Evolutionary conservation across 2,797 vertebrate species (phyloP).

Genomic region (Florisuga fusca): DNA sequence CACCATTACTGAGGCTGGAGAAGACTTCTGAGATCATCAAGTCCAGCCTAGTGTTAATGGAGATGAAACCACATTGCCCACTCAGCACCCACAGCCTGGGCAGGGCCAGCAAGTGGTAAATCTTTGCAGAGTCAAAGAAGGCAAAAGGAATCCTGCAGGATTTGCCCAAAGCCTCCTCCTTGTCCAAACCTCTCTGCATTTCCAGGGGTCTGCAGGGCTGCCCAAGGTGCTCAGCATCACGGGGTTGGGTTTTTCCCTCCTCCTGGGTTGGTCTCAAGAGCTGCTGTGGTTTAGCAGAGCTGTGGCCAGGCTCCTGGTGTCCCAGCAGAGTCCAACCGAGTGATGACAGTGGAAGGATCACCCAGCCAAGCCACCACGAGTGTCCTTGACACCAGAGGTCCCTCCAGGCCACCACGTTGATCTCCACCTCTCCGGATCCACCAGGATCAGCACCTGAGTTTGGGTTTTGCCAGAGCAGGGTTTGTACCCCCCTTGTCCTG

Average conservation of each 20-base stretch:
- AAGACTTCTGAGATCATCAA: no score
- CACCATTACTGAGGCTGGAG: no score
- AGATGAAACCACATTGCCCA: background rate
- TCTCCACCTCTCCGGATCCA: background rate
- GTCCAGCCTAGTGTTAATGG: no score
- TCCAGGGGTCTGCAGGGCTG: background rate
- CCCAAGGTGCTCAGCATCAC: background rate
- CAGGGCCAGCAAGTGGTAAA: background rate
- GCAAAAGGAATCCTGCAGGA: background rate
- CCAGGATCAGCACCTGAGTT: background rate
- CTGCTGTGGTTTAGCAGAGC: background rate
- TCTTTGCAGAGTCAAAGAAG: background rate
- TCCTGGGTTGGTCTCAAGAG: background rate
- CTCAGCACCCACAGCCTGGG: no score
- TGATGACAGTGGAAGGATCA: no score
- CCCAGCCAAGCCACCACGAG: accelerated
- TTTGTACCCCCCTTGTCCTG: background rate
- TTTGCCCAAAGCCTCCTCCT: background rate
- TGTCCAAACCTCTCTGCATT: background rate
- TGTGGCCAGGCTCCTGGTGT: accelerated
- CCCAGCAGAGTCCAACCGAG: background rate
- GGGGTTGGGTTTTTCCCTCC: no score
- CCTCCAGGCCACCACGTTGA: background rate
- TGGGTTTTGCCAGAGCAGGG: background rate
- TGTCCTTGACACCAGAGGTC: background rate